Percentiles rank a stretch among this genome's conserved stretches.
Evolutionary conservation across 2,113 vertebrate species (phyloP).

Genomic region (Elgaria multicarinata): DNA sequence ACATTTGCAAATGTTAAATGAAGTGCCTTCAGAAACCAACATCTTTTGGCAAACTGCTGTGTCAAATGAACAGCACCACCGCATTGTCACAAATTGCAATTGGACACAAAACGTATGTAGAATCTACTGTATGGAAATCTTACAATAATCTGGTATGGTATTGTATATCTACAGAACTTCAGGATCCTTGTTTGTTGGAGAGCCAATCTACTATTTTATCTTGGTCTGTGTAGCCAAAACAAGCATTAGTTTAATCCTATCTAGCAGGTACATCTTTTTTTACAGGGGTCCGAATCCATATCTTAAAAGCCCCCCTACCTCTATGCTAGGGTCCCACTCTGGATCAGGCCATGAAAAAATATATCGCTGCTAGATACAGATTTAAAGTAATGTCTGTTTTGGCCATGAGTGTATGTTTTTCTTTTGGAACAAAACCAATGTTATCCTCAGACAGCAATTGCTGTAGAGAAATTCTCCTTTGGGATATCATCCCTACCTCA

Average conservation of each 20-base stretch:
- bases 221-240: neutral
- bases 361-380: too few species aligned
- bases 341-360: too few species aligned
- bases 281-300: too few species aligned
- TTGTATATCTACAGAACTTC: neutral
- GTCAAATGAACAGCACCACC: neutral
- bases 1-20: neutral
- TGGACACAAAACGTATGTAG: neutral
- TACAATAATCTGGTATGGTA: neutral
- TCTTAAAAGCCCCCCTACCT: too few species aligned
- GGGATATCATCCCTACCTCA: neutral
- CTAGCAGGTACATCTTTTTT: too few species aligned
- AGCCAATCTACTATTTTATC: neutral
- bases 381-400: too few species aligned
- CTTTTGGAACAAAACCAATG: slow-evolving; percentile 18
- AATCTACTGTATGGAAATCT: neutral
- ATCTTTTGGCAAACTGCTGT: neutral
- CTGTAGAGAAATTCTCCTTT: neutral
- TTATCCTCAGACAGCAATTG: neutral
- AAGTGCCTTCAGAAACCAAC: neutral
- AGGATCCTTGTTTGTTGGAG: neutral
- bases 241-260: too few species aligned
- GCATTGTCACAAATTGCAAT: neutral
- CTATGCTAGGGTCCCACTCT: too few species aligned
- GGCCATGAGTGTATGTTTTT: neutral